phyloP scores from a whole-genome alignment of 2,888 invertebrate genomes.

The Ophraella communa region DNA sequence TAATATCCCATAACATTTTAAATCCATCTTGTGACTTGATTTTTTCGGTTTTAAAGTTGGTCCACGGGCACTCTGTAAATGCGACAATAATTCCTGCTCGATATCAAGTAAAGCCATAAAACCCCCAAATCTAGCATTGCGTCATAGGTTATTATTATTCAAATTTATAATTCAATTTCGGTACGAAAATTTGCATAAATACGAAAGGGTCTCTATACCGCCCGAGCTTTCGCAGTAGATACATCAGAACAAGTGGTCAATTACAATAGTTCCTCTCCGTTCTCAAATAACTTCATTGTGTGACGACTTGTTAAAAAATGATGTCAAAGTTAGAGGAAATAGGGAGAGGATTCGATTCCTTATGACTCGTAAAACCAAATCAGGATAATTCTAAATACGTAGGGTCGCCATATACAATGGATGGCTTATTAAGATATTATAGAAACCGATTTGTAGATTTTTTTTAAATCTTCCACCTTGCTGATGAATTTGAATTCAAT shows the following conservation, averaged over 20 bases:
- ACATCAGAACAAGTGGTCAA: constrained; percentile 54
- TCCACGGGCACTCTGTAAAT: too few species aligned
- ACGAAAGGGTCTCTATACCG: constrained; percentile 50
- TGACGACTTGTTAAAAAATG: constrained; percentile 28
- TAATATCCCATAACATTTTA: too few species aligned
- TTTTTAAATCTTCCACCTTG: too few species aligned
- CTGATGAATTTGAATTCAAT: too few species aligned
- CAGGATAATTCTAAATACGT: neutral
- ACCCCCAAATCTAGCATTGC: constrained; percentile 57
- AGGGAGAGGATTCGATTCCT: constrained; percentile 18
- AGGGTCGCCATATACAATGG: neutral
- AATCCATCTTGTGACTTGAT: too few species aligned
- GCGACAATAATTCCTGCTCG: constrained; percentile 12
- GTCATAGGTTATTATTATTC: constrained; percentile 61
- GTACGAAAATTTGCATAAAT: constrained; percentile 61
- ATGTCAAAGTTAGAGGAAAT: constrained; percentile 1
- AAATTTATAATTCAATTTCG: constrained; percentile 62
- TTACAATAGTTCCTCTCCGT: constrained; percentile 44
- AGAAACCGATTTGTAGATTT: too few species aligned
- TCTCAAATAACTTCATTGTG: constrained; percentile 39
- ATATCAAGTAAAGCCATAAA: constrained; percentile 56
- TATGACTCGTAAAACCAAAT: constrained; percentile 1
- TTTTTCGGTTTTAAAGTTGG: too few species aligned
- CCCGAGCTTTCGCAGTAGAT: constrained; percentile 40
- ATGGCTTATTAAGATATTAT: too few species aligned